phyloP scores from a whole-genome alignment of 2,888 invertebrate species.

The Oscheius sp. region DNA sequence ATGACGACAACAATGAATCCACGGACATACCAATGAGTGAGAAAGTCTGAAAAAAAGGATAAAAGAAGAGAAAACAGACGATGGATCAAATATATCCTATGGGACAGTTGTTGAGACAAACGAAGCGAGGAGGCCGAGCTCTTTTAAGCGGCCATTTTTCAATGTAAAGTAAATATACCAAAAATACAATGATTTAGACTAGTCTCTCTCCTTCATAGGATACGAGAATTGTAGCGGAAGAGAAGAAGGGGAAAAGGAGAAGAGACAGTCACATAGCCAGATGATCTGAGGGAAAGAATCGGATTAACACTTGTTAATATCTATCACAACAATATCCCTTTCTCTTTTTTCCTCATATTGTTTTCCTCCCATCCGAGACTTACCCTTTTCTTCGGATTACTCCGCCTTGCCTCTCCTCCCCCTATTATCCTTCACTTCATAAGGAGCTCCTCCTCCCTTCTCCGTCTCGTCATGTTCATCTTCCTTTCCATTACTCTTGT shows the following conservation, averaged over 20 bases:
- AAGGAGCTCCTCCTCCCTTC: constrained; percentile 1
- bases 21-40: too few species aligned
- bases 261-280: not conserved
- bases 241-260: not conserved
- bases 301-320: too few species aligned
- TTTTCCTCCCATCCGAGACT: not conserved
- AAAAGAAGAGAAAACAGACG: too few species aligned
- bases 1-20: too few species aligned
- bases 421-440: not conserved
- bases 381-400: not conserved
- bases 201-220: not conserved
- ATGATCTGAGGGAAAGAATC: too few species aligned
- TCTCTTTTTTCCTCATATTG: too few species aligned
- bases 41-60: too few species aligned
- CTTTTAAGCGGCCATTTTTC: not conserved
- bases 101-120: too few species aligned
- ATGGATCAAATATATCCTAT: too few species aligned
- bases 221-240: not conserved
- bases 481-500: not conserved
- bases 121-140: too few species aligned
- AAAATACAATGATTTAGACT: too few species aligned
- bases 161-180: not conserved
- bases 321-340: too few species aligned
- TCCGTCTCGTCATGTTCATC: not conserved
- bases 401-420: not conserved